These are phyloP conservation scores for Thryonomys swinderianus DNA, from an alignment of 2,113 vertebrate species.

Conservation along the genomic window DNA sequence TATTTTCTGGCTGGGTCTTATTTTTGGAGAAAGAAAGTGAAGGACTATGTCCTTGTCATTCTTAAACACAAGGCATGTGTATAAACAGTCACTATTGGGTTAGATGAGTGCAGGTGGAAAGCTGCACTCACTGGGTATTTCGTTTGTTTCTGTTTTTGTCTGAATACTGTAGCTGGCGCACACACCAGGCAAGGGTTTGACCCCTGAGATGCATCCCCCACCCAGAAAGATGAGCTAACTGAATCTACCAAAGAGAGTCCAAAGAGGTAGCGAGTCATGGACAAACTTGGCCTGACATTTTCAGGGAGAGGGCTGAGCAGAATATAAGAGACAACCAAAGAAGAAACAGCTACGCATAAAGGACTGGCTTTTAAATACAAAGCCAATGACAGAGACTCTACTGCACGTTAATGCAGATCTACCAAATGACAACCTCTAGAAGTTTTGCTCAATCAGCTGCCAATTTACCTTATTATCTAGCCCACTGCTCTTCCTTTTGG, in stretches of 20 bases:
- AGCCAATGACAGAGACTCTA: neutral
- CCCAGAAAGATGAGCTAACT: neutral
- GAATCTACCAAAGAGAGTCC: neutral
- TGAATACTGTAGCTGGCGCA: neutral
- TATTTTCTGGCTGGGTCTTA: neutral
- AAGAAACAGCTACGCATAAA: slow-evolving; percentile 23
- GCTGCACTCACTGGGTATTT: neutral
- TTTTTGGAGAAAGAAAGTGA: neutral
- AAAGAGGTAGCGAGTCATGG: neutral
- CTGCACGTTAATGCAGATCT: neutral
- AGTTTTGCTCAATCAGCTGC: slow-evolving; percentile 45
- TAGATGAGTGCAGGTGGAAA: neutral
- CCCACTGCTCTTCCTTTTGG: neutral
- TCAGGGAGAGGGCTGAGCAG: neutral
- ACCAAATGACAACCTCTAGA: neutral
- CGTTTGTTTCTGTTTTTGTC: neutral
- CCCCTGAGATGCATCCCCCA: neutral
- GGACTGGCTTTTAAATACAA: neutral
- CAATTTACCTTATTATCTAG: slow-evolving; percentile 12
- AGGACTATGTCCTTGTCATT: neutral
- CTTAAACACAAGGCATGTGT: neutral
- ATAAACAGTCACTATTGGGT: neutral
- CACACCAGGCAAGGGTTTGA: neutral
- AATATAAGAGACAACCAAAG: neutral
- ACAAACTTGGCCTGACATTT: neutral